Percentiles rank a stretch among this genome's conserved stretches.
These are phyloP conservation scores for Argentina silus DNA, from an alignment of 2,797 vertebrate species.

Conservation along the genomic window DNA sequence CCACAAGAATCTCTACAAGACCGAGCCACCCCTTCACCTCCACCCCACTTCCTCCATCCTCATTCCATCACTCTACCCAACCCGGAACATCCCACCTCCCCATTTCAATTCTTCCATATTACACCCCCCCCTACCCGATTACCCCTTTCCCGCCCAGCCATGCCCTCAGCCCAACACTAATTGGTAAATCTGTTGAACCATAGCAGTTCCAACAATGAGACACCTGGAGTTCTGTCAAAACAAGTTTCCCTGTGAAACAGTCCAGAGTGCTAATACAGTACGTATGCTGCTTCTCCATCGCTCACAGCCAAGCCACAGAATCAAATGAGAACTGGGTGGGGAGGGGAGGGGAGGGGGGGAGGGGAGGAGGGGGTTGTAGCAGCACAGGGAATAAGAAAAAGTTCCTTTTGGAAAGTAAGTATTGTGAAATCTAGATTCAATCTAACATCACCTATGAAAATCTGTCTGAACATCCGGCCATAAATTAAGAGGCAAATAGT, in stretches of 20 bases:
- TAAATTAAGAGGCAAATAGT: no score
- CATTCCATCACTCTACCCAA: constrained; percentile 70
- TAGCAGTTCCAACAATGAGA: constrained; percentile 83
- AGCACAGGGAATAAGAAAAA: not conserved
- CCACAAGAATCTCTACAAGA: not conserved
- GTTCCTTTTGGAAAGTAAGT: not conserved
- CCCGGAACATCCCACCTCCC: constrained; percentile 37
- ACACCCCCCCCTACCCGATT: constrained; percentile 24
- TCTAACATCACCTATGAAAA: no score
- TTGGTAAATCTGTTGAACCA: constrained; percentile 87
- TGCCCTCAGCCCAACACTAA: constrained; percentile 80
- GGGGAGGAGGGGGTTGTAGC: constrained; percentile 9
- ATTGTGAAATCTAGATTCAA: no score
- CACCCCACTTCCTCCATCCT: constrained; percentile 34
- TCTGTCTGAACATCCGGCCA: no score
- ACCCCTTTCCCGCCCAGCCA: constrained; percentile 44
- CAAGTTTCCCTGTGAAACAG: constrained; percentile 82
- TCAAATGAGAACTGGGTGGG: not conserved
- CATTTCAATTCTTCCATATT: constrained; percentile 15
- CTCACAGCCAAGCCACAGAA: constrained; percentile 32
- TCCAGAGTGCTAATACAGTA: constrained; percentile 76
- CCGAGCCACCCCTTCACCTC: not conserved
- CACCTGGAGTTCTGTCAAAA: constrained; percentile 90
- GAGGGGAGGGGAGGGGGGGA: constrained; percentile 12
- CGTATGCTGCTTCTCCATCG: constrained; percentile 37